Base-by-base conservation (phyloP, 2,113 vertebrate genomes). In the Bos taurus region DNA sequence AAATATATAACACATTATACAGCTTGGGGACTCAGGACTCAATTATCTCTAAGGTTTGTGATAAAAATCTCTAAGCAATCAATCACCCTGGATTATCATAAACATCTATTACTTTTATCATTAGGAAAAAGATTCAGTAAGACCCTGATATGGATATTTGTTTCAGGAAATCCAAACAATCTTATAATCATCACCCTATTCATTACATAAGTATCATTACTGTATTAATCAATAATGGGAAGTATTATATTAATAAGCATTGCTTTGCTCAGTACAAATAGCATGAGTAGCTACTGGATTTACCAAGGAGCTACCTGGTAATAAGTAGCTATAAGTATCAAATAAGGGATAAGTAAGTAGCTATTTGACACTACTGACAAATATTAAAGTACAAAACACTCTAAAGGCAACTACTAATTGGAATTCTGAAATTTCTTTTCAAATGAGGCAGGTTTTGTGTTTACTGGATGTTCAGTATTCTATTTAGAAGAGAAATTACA, bases 401-500 rank as follows among this genome's bases (percentile, higher is more conserved):
- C 86, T 94, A 97, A 62, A 95, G 88, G 33, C 54, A 96, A 97
- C 88, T 94, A 96, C 56, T 91, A 97, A 96, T 92, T 91, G 56
- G 74, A 97, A 93, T 97, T 96, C 89, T 94, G 57, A 97, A 97
- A 93, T 87, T 95, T 91, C 81, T 95, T 96, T 84, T 97, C 93
- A 97, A 97, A 98, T 97, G 96, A 98, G 97, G 97, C 95, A 97
- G 93, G 50, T 97, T 98, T 98, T 97, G 84, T 97, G 64, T 98
- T 96, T 98, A 92, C 78, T 97, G 91, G 83, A 97, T 97, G 94
- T 95, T 94, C 74, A 94, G 59, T 96, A 78, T 91, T 98, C 97
- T 97, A 94, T 96, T 98, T 88, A 90, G 59, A 96, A 92, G 83
- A 94, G 62, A 95, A 86, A 82, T 94, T 97, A 97, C 83, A 97